Evolutionary conservation across 1,140 invertebrate species (phyloP).

Genomic region (Papilio glaucus): DNA sequence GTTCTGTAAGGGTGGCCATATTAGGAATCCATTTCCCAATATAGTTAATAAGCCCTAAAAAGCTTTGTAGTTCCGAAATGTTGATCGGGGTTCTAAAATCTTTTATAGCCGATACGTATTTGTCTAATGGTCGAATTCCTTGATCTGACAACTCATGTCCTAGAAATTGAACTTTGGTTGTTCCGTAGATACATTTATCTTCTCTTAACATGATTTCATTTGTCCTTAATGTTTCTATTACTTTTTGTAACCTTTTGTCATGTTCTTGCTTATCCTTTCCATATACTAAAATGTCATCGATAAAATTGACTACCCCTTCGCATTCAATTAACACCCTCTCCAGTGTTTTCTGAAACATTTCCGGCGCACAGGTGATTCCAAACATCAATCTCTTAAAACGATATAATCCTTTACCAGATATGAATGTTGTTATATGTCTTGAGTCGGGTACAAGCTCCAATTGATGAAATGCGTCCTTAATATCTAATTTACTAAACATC

Average conservation of each 20-base stretch:
- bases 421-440: conserved; percentile 47
- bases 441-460: conserved; percentile 45
- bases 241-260: conserved; percentile 48
- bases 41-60: conserved; percentile 74
- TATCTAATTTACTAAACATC: too few relatives aligned
- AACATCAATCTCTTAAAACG: conserved; percentile 51
- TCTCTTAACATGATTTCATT: conserved; percentile 53
- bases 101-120: conserved; percentile 54
- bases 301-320: conserved; percentile 52
- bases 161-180: conserved; percentile 64
- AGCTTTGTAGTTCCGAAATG: conserved; percentile 63
- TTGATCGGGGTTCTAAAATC: conserved; percentile 59
- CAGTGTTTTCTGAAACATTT: conserved; percentile 51
- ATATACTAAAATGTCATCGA: conserved; percentile 51
- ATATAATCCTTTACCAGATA: conserved; percentile 41
- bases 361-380: conserved; percentile 47
- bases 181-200: conserved; percentile 48
- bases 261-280: conserved; percentile 49
- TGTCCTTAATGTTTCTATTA: conserved; percentile 47
- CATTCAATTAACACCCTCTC: conserved; percentile 43
- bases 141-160: conserved; percentile 61
- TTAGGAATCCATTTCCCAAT: conserved; percentile 69
- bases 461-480: conserved; percentile 52
- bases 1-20: conserved; percentile 47
- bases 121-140: conserved; percentile 52